Base-by-base conservation (phyloP, 2,797 vertebrate genomes). In the Takifugu ocellatus region DNA sequence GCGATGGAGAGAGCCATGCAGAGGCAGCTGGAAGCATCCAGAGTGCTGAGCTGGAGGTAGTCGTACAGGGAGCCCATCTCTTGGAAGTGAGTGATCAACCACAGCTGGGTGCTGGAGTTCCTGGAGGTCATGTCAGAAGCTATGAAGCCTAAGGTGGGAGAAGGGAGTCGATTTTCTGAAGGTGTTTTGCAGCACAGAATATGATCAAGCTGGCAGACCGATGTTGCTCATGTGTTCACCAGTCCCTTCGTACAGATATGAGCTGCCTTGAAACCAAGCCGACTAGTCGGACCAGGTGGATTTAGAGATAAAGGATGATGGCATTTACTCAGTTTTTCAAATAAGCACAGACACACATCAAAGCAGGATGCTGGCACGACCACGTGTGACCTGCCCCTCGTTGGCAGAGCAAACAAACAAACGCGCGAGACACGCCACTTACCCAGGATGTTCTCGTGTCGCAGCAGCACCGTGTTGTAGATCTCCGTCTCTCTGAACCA, bases 401-500 rank as follows among this genome's bases (percentile, higher is more conserved):
- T 29, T 1, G 2, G 5, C 39, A 25, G 5, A 45, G 43, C 4
- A 25, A 16, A n/a, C 11, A 5, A 61, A 45, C 31, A 5, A 61
- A 45, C 31, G 17, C 15, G 12, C 7, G 21, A 77, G 15, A 29
- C 31, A 24, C 12, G 10, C 6, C 21, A 76, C 87, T 1, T 73
- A 99, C 97, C 97, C 57, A 99, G 85, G 63, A 99, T 98, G 70
- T 99, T 99, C 75, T 99, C 95, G 0, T 99, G 96, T 60, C 97
- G 91, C 74, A 99, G 91, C 81, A 98, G 91, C 36, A 99, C 97
- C 0, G 97, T 99, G 90, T 99, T 99, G 88, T 99, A 99, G 80
- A 99, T 84, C 74, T 99, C 97, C 0, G 97, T 99, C 87, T 99
- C 97, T 83, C 97, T 89, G 91, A 99, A 98, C 97, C 97, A 99